Base-by-base conservation (phyloP, 2,113 vertebrate species). In the Archocentrus centrarchus region DNA sequence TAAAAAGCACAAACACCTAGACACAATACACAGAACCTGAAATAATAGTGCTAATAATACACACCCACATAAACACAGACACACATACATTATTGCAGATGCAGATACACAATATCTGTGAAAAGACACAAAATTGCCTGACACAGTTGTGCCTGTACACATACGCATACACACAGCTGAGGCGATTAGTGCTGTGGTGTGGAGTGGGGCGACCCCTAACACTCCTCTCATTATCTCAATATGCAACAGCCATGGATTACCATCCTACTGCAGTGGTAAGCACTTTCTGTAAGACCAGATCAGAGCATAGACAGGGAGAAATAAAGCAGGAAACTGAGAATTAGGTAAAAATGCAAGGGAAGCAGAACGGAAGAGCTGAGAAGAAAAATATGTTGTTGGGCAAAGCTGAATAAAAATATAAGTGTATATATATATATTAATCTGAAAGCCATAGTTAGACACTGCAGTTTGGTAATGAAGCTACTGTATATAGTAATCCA, bases 151-250 rank as follows among this genome's bases (percentile, higher is more conserved):
- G 20, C 80, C 59, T 88, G 80, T 63, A 89, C 89, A 83, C 50
- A 86, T 30, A 76, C 59, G 50, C 75, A 73, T 76, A 7, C 59
- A 80, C 77, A 85, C 81, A 82, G 62, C 70, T 63, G 80, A 87
- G 59, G 81, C 66, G 58, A 88, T 89, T 89, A 86, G 81, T 81
- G 85, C 66, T 79, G 84, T 89, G 84, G 88, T 77, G 80, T 83
- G 82, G 84, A 89, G 86, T 81, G 85, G 77, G 90, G 86, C 89
- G 87, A 86, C 70, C 63, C 80, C 41, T 41, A 91, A 89, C 80
- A 90, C 77, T 88, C 50, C 62, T 79, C 89, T 94, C 87, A 92
- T 94, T 94, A 94, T 91, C 84, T 86, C 83, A 91, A 86, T 91
- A 93, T 93, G 92, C 89, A 92, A 90, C 83, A 87, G 39, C 88